These are phyloP conservation scores for Sminthurinus aureus DNA, from an alignment of 2,888 invertebrate genomes.

Conservation along the genomic window DNA sequence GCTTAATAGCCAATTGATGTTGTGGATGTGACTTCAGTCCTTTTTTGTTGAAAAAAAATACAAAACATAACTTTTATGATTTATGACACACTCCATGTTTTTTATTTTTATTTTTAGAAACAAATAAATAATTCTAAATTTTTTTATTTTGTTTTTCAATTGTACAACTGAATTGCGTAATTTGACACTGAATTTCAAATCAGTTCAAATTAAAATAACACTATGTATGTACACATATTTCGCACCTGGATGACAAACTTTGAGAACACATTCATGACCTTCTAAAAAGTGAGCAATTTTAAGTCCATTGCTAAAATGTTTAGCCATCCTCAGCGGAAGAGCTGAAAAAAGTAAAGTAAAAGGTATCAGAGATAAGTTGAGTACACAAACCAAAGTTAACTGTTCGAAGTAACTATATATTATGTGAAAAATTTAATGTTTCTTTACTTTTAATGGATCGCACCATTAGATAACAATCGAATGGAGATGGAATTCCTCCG, in stretches of 20 bases:
- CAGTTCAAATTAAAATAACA: no score
- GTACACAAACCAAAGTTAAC: no score
- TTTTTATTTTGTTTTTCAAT: background rate
- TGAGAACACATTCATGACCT: slow-evolving; percentile 77
- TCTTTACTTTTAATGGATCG: slow-evolving; percentile 81
- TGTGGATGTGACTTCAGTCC: slow-evolving; percentile 87
- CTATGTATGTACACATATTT: no score
- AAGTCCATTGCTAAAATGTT: slow-evolving; percentile 81
- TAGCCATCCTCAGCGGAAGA: slow-evolving; percentile 87
- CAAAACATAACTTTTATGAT: no score
- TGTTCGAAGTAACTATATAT: no score
- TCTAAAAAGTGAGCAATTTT: slow-evolving; percentile 83
- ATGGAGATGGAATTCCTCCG: slow-evolving; percentile 94
- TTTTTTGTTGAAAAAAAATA: slow-evolving; percentile 61
- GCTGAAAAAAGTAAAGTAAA: slow-evolving; percentile 62
- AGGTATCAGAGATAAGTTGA: no score
- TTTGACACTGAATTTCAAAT: background rate
- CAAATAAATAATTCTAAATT: background rate
- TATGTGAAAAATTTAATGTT: no score
- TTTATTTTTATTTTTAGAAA: no score
- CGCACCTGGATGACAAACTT: slow-evolving; percentile 83
- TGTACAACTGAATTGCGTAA: no score
- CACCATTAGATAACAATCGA: slow-evolving; percentile 94
- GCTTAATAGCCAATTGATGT: slow-evolving; percentile 77
- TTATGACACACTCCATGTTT: no score